Conservation (phyloP, 2,797 vertebrate genomes). For the Discoglossus pictus region DNA sequence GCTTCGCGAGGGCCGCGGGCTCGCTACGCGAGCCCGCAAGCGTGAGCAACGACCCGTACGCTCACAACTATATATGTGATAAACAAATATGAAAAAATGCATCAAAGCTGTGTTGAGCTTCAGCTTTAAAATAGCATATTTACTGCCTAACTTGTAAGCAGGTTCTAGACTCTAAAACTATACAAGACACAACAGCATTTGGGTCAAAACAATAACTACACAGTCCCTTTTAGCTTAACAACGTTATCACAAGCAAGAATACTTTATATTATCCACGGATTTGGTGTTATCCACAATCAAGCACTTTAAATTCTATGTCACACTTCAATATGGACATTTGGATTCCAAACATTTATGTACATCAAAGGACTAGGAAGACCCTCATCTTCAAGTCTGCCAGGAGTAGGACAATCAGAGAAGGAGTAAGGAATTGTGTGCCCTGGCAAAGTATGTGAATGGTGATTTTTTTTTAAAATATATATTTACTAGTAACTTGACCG, state of each 20-base stretch:
- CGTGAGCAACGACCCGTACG: too few species aligned
- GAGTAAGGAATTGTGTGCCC: too few species aligned
- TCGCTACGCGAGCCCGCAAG: too few species aligned
- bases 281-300: constrained; percentile 63
- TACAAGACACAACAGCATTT: constrained; percentile 76
- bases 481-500: too few species aligned
- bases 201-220: constrained; percentile 72
- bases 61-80: too few species aligned
- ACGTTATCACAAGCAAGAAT: constrained; percentile 58
- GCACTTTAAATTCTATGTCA: constrained; percentile 58
- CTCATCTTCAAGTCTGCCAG: constrained; percentile 91
- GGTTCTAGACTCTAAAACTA: constrained; percentile 70
- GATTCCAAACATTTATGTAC: constrained; percentile 69
- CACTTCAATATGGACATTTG: constrained; percentile 55
- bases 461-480: too few species aligned
- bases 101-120: constrained; percentile 68
- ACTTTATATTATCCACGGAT: constrained; percentile 49
- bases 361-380: constrained; percentile 77
- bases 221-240: constrained; percentile 73
- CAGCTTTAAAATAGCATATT: constrained; percentile 72
- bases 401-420: constrained; percentile 68
- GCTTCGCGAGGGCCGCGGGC: too few species aligned
- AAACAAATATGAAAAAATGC: constrained; percentile 58
- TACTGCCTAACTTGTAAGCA: constrained; percentile 66
- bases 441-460: too few species aligned